These are phyloP conservation scores for Fragum fragum DNA, from an alignment of 2,888 invertebrate species.

Conservation along the genomic window DNA sequence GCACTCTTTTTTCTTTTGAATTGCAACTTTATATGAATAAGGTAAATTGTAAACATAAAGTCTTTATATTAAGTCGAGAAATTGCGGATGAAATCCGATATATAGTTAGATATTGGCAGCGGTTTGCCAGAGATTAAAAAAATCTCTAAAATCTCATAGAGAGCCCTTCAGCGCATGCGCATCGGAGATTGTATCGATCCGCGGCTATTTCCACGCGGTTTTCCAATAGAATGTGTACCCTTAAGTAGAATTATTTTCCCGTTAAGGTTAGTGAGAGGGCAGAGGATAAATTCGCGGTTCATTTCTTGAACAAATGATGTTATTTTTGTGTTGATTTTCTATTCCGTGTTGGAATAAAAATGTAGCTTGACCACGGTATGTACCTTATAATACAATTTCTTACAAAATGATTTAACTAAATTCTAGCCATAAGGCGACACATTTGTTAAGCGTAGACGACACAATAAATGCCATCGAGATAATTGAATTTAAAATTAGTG, in stretches of 20 bases:
- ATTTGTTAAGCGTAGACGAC: too few species aligned
- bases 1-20: too few species aligned
- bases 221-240: background rate
- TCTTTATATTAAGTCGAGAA: too few species aligned
- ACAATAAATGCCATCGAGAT: too few species aligned
- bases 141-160: background rate
- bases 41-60: too few species aligned
- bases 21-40: too few species aligned
- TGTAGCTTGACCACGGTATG: background rate
- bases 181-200: background rate
- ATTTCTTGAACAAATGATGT: background rate
- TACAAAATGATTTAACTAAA: too few species aligned
- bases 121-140: background rate
- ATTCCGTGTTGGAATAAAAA: background rate
- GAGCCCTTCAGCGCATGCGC: background rate
- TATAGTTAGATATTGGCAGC: background rate
- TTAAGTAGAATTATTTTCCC: background rate
- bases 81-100: background rate
- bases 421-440: too few species aligned
- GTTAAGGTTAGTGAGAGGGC: background rate
- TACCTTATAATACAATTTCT: too few species aligned
- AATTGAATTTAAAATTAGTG: too few species aligned
- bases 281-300: background rate
- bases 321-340: background rate
- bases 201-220: background rate